Percentiles rank a stretch among this genome's conserved stretches.
phyloP scores from a whole-genome alignment of 2,797 vertebrate species.

The Poecilia wingei region DNA sequence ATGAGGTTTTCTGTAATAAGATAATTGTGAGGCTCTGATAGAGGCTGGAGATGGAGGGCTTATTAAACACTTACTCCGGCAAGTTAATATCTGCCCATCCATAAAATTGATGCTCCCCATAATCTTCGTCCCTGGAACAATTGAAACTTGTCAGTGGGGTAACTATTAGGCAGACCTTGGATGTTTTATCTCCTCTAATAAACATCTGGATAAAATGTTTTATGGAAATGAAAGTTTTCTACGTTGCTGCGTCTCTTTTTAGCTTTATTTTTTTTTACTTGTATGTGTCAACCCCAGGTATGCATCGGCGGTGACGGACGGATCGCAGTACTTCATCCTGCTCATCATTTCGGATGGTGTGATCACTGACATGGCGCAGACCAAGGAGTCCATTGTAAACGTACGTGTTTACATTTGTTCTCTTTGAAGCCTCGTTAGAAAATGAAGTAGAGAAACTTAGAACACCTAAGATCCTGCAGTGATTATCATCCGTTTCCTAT shows the following conservation, averaged over 20 bases:
- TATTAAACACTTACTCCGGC: constrained; percentile 1
- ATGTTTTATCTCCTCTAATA: constrained; percentile 7
- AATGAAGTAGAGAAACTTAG: not conserved
- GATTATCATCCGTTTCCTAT: not conserved
- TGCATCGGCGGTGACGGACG: constrained; percentile 93
- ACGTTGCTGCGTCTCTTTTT: not conserved
- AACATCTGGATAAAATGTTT: constrained; percentile 1
- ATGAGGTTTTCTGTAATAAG: constrained; percentile 23
- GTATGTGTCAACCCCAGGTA: constrained; percentile 80
- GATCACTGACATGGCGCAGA: constrained; percentile 99
- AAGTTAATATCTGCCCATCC: constrained; percentile 22
- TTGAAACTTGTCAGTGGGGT: not conserved
- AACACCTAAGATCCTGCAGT: not conserved
- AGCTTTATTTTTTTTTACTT: not conserved
- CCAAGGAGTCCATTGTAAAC: constrained; percentile 97
- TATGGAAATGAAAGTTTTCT: not conserved
- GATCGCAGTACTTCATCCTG: constrained; percentile 98
- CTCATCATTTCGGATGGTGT: constrained; percentile 98
- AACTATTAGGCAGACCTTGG: not conserved
- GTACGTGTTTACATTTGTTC: constrained; percentile 69
- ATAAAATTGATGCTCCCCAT: not conserved
- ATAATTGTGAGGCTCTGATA: constrained; percentile 12
- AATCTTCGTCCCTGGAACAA: not conserved
- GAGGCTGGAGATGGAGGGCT: not conserved
- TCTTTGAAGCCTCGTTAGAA: not conserved